Conservation (phyloP, 1,140 invertebrate genomes). For the Phocides pigmalion region DNA sequence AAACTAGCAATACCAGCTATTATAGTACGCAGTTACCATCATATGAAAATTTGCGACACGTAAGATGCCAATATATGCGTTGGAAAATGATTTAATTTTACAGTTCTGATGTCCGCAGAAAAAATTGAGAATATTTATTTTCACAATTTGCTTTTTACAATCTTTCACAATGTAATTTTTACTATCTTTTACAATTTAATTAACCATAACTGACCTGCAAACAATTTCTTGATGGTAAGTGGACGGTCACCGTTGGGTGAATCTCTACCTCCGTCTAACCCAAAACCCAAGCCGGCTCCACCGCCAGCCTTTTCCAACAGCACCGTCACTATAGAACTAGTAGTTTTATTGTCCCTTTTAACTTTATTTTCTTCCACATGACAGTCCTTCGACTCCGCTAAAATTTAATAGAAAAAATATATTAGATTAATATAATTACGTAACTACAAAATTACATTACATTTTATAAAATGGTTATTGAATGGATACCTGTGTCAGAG, state of each 20-base stretch:
- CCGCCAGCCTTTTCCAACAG: slow-evolving; percentile 91
- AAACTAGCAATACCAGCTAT: no score
- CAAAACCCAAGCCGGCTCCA: slow-evolving; percentile 95
- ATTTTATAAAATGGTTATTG: slow-evolving; percentile 38
- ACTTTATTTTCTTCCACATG: slow-evolving; percentile 40
- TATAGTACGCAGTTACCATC: no score
- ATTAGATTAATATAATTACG: neutral
- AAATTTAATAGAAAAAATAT: neutral
- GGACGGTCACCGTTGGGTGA: slow-evolving; percentile 94
- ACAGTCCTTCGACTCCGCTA: slow-evolving; percentile 44
- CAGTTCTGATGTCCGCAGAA: no score
- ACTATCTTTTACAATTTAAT: no score
- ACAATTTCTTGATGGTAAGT: slow-evolving; percentile 94
- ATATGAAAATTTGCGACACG: no score
- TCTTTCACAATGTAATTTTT: no score
- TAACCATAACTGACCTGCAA: slow-evolving; percentile 88
- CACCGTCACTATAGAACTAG: slow-evolving; percentile 68
- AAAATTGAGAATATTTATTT: no score
- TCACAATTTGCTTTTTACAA: no score
- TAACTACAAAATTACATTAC: slow-evolving; percentile 46
- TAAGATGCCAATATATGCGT: no score
- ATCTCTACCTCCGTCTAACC: slow-evolving; percentile 95
- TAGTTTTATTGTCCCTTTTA: slow-evolving; percentile 37
- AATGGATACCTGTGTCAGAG: slow-evolving; percentile 71
- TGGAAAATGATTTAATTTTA: no score